These are phyloP conservation scores for Reticulitermes lucifugus DNA, from an alignment of 2,888 invertebrate species.

Conservation along the genomic window DNA sequence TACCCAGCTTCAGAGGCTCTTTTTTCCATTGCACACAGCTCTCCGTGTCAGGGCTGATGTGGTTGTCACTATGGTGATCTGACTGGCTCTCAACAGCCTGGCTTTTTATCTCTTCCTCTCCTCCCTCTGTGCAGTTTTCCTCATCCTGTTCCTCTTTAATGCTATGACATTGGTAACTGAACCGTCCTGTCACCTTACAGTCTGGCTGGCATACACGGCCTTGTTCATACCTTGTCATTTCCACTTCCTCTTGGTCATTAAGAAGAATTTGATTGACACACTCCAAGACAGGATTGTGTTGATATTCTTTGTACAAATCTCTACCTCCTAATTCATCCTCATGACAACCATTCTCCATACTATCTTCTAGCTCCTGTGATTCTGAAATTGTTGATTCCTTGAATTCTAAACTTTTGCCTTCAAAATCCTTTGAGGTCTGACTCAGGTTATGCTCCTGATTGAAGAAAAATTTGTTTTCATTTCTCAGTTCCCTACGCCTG, in stretches of 20 bases:
- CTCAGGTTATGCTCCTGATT: background rate
- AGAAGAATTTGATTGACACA: conserved; percentile 88
- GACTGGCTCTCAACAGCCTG: background rate
- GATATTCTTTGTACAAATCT: conserved; percentile 63
- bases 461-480: background rate
- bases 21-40: background rate
- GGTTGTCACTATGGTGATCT: background rate
- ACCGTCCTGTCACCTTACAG: conserved; percentile 64
- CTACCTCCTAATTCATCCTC: conserved; percentile 62
- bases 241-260: conserved; percentile 67
- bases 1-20: conserved; percentile 17
- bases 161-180: conserved; percentile 47
- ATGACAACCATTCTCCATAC: conserved; percentile 59
- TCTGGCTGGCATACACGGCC: conserved; percentile 64
- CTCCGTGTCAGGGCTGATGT: background rate
- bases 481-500: conserved; percentile 58
- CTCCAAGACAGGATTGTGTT: conserved; percentile 86
- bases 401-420: background rate
- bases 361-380: conserved; percentile 63
- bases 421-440: background rate
- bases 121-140: conserved; percentile 47
- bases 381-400: background rate
- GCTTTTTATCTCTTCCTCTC: conserved; percentile 26
- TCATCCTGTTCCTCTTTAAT: conserved; percentile 54
- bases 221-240: conserved; percentile 17